Percentiles rank a stretch among this genome's conserved stretches.
phyloP scores from a whole-genome alignment of 2,113 vertebrate genomes.

The Larimichthys polyactis region DNA sequence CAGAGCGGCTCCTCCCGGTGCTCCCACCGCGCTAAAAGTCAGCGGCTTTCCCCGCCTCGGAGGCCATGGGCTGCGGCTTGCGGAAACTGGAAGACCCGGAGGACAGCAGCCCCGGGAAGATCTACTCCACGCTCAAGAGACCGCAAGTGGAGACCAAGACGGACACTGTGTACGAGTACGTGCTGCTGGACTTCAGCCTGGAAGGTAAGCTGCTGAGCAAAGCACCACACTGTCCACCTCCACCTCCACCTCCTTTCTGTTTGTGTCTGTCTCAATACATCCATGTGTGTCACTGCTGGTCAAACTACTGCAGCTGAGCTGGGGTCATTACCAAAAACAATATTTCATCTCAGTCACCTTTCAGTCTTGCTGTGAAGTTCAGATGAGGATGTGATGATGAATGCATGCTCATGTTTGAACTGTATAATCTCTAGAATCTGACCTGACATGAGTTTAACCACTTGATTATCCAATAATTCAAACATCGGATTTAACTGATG shows the following conservation, averaged over 20 bases:
- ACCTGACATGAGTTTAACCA: neutral
- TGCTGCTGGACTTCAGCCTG: conserved; percentile 95
- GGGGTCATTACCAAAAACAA: neutral
- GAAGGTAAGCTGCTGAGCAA: conserved; percentile 86
- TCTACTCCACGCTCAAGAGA: conserved; percentile 97
- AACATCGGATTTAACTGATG: neutral
- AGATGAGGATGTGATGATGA: too few species aligned
- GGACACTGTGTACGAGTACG: conserved; percentile 93
- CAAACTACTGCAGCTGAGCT: neutral
- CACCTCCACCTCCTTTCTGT: too few species aligned
- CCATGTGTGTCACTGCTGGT: neutral
- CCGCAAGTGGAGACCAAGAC: conserved; percentile 95
- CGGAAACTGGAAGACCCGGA: conserved; percentile 96
- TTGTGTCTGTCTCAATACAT: too few species aligned
- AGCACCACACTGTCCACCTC: neutral
- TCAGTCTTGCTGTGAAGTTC: neutral
- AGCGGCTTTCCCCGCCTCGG: conserved; percentile 51
- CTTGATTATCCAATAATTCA: neutral
- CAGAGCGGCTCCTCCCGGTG: conserved; percentile 53
- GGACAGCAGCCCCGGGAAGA: conserved; percentile 98
- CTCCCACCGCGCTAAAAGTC: conserved; percentile 34
- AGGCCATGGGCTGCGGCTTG: conserved; percentile 96
- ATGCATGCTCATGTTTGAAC: neutral
- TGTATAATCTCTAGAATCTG: neutral
- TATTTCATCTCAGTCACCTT: neutral